phyloP scores from a whole-genome alignment of 2,113 vertebrate species.

The Montifringilla adamsi region DNA sequence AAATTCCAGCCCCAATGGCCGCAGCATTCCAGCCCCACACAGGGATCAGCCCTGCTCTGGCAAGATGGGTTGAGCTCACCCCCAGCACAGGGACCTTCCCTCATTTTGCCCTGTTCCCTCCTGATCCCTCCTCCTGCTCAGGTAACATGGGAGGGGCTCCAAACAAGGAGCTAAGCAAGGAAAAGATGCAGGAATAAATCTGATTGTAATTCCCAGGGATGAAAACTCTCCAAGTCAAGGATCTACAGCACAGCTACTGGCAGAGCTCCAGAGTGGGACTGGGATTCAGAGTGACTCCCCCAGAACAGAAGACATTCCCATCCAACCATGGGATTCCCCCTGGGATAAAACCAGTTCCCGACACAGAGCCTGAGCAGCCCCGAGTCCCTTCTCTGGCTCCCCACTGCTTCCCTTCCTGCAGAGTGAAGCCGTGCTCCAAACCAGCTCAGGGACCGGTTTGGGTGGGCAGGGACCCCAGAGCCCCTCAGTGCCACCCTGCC shows the following conservation, averaged over 20 bases:
- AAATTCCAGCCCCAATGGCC: accelerated
- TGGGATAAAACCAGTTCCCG: background rate
- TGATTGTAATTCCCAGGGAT: background rate
- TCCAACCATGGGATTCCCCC: background rate
- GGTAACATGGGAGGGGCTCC: background rate
- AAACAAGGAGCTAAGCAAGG: background rate
- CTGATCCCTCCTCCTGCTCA: accelerated
- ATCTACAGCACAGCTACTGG: background rate
- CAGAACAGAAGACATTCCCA: background rate
- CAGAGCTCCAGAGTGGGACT: background rate
- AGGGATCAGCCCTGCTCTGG: background rate
- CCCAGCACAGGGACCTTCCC: background rate
- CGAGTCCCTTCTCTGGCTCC: background rate
- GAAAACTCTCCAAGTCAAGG: background rate
- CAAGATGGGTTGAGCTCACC: accelerated
- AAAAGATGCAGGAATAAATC: background rate
- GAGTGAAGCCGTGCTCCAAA: background rate
- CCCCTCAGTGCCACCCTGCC: background rate
- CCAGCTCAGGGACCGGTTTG: background rate
- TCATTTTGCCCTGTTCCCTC: too few species aligned
- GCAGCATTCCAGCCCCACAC: background rate
- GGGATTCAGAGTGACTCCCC: background rate
- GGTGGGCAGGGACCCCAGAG: background rate
- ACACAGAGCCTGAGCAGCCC: accelerated
- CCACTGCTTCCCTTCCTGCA: background rate